These are phyloP conservation scores for Blomia tropicalis DNA, from an alignment of 2,888 invertebrate genomes.

Conservation along the genomic window DNA sequence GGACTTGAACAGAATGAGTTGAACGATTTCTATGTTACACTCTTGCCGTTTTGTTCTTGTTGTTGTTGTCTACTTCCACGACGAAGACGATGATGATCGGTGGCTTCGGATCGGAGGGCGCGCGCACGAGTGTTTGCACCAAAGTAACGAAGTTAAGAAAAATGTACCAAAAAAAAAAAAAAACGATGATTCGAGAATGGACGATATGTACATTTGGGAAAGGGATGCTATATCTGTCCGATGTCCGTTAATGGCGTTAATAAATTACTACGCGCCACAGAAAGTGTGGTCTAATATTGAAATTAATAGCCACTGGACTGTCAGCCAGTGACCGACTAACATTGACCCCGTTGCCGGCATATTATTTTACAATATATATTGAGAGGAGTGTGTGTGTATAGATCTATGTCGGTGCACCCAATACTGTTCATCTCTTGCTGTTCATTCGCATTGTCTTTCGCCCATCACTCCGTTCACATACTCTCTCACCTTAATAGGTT, in stretches of 20 bases:
- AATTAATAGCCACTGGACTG: constrained; percentile 1
- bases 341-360: constrained; percentile 8
- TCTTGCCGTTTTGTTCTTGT: not conserved
- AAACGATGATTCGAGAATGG: not conserved
- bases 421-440: not conserved
- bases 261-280: constrained; percentile 12
- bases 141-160: too few species aligned
- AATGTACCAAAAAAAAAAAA: too few species aligned
- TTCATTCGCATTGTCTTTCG: not conserved
- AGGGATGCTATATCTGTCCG: too few species aligned
- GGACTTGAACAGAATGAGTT: too few species aligned
- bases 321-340: constrained; percentile 15
- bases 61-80: not conserved
- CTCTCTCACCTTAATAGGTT: constrained; percentile 1
- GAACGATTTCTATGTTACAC: too few species aligned
- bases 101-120: too few species aligned
- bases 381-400: not conserved
- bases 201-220: not conserved
- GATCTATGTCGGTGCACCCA: not conserved
- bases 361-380: too few species aligned
- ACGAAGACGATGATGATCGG: too few species aligned
- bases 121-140: too few species aligned
- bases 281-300: constrained; percentile 15
- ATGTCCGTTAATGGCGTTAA: constrained; percentile 12
- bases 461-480: not conserved